Base-by-base conservation (phyloP, 2,797 vertebrate species). In the Malacoraja senta region DNA sequence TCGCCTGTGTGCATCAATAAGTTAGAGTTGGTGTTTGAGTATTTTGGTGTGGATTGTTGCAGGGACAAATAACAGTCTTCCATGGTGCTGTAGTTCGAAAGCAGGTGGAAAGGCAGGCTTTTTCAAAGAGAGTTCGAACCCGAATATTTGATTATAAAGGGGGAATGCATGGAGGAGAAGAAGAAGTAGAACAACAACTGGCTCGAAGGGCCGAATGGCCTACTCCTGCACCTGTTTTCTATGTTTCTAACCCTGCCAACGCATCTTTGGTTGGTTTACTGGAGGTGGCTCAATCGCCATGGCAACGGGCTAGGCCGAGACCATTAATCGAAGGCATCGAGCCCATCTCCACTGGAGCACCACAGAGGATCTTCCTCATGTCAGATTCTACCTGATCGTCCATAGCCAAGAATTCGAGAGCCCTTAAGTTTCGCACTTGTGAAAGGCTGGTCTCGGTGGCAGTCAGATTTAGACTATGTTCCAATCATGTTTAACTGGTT, bases 401-500 rank as follows among this genome's bases (percentile, higher is more conserved):
- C 65, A n/a, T 68, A 0, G 84, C 32, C n/a, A n/a, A 88, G 58
- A 86, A n/a, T 63, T 15, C 12, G 58, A 86, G 61, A 88, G 84
- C 84, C 84, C 84, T 21, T 88, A 65, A 68, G 84, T 68, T 68
- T 19, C 68, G n/a, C 61, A 68, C 84, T 68, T 19, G n/a, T 88
- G 32, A 68, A 68, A 88, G 17, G 32, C 63, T 32, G 19, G 61
- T 35, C 63, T 68, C 61, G 68, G 21, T 21, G 35, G 84, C 84
- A 88, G 61, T 65, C 84, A 35, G n/a, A 68, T 32, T 53, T 68
- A 88, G 61, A 88, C 84, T 68, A 63, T 88, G 84, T 88, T 68
- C 68, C 65, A 88, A 68, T 88, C 84, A 88, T 88, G 63, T 88
- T 35, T 88, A 88, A 88, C 84, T n/a, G n/a, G 84, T 88, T 68